phyloP scores from a whole-genome alignment of 2,113 vertebrate species.

The Notechis scutatus region DNA sequence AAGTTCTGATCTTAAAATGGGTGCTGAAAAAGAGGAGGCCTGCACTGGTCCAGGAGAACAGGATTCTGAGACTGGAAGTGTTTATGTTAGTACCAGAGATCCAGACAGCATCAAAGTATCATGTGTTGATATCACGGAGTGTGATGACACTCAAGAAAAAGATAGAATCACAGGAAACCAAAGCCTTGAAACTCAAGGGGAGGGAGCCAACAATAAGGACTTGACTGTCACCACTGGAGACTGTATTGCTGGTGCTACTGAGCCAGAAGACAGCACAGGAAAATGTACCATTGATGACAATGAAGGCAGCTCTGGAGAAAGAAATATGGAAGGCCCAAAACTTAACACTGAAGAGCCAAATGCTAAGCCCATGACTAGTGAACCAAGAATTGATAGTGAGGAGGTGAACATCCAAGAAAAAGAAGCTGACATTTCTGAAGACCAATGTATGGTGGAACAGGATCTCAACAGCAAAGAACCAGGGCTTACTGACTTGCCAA shows the following conservation, averaged over 20 bases:
- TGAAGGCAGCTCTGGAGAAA: neutral
- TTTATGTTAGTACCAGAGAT: neutral
- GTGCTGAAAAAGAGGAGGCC: neutral
- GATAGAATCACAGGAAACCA: neutral
- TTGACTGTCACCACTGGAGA: neutral
- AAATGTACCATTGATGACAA: neutral
- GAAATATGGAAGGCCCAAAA: neutral
- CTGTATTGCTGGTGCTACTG: neutral
- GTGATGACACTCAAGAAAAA: neutral
- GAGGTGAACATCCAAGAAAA: neutral
- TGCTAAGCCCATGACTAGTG: neutral
- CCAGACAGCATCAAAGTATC: neutral
- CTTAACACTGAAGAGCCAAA: neutral
- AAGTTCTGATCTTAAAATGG: neutral
- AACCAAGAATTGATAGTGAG: neutral
- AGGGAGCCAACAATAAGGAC: neutral
- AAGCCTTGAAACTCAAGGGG: neutral
- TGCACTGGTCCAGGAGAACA: neutral
- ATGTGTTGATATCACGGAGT: neutral
- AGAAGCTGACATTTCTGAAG: neutral
- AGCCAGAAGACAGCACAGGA: neutral
- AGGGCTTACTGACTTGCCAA: neutral
- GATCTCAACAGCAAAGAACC: neutral
- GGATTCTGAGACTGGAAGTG: slow-evolving; percentile 35
- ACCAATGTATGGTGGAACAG: neutral